Conservation (phyloP, 2,797 vertebrate genomes). For the Scomberomorus guttatus region DNA sequence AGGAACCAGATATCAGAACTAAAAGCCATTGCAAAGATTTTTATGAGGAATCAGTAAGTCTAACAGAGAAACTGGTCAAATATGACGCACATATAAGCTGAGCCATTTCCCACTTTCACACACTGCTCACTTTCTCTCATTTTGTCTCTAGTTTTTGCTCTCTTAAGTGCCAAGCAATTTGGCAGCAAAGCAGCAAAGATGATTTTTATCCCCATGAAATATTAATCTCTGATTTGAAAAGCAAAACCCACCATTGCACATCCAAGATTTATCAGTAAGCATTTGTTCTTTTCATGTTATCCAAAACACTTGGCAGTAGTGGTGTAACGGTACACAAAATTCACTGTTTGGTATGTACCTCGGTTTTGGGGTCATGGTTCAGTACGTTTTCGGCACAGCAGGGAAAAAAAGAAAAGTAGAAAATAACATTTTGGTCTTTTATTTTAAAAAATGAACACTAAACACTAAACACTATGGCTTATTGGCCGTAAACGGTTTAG, state of each 20-base stretch:
- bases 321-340: no score
- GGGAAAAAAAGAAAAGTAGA: no score
- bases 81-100: background rate
- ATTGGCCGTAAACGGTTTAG: no score
- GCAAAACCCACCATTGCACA: background rate
- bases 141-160: conserved; percentile 11
- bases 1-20: background rate
- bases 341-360: no score
- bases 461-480: no score
- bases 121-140: background rate
- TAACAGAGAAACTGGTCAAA: background rate
- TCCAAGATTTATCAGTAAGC: background rate
- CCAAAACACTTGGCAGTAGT: conserved; percentile 2
- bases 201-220: conserved; percentile 44
- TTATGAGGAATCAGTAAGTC: no score
- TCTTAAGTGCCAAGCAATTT: conserved; percentile 39
- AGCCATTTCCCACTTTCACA: conserved; percentile 4
- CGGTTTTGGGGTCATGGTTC: no score
- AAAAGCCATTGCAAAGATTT: background rate
- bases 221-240: conserved; percentile 51
- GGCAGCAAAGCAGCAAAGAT: conserved; percentile 31
- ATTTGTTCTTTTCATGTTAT: conserved; percentile 19
- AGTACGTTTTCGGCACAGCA: no score
- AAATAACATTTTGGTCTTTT: no score
- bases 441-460: no score